phyloP scores from a whole-genome alignment of 1,140 invertebrate species.

The Sipha flava region DNA sequence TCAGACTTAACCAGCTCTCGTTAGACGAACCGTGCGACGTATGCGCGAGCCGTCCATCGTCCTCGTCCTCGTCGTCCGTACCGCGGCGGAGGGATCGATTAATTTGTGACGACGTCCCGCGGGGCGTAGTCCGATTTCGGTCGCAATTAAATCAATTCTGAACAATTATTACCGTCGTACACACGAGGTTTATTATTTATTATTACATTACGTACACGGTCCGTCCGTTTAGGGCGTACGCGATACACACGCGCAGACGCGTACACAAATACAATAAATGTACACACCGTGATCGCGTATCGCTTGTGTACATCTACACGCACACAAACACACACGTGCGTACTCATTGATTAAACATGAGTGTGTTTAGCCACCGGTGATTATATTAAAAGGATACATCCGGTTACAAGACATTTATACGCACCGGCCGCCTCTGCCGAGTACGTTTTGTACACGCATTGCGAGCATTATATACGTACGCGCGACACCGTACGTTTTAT shows the following conservation, averaged over 20 bases:
- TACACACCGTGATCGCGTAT: background rate
- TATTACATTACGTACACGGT: too few species aligned
- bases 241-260: background rate
- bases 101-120: background rate
- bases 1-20: too few species aligned
- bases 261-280: background rate
- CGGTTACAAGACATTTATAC: constrained; percentile 28
- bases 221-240: too few species aligned
- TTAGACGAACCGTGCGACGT: too few species aligned
- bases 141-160: background rate
- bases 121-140: too few species aligned
- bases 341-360: constrained; percentile 31
- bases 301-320: background rate
- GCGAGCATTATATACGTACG: too few species aligned
- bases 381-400: constrained; percentile 32
- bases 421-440: background rate
- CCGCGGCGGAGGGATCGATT: too few species aligned
- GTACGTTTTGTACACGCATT: too few species aligned
- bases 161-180: background rate
- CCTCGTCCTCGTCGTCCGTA: too few species aligned
- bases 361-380: constrained; percentile 27
- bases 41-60: too few species aligned
- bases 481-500: too few species aligned
- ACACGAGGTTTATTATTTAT: too few species aligned
- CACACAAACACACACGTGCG: background rate